These are phyloP conservation scores for Dromaius novaehollandiae DNA, from an alignment of 2,113 vertebrate species.

Conservation along the genomic window DNA sequence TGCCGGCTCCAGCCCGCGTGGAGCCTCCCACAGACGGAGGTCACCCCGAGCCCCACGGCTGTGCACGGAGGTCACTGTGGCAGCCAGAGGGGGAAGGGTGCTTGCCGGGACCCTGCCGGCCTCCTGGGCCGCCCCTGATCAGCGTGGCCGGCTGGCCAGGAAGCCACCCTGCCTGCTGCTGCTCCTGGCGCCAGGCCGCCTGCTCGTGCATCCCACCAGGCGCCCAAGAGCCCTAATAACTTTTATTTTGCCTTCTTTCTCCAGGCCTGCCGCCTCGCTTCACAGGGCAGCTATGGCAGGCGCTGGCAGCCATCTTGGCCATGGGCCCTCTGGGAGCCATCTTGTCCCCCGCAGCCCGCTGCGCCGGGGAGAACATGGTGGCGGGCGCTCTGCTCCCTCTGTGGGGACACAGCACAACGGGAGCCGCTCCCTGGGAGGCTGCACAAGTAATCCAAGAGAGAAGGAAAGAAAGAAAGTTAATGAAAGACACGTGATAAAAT, in stretches of 20 bases:
- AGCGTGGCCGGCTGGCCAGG: no score
- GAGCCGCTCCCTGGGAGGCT: background rate
- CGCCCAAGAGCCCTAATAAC: fast-evolving
- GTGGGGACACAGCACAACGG: background rate
- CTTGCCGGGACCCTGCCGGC: no score
- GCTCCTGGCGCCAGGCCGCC: no score
- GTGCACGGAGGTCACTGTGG: no score
- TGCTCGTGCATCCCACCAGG: no score
- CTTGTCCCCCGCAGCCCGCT: background rate
- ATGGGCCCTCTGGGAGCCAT: background rate
- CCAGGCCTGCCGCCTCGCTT: no score
- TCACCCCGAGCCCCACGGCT: no score
- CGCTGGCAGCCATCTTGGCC: fast-evolving
- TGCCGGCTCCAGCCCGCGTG: no score
- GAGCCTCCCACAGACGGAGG: no score
- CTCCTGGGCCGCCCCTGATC: no score
- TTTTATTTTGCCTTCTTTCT: background rate
- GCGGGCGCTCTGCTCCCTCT: background rate
- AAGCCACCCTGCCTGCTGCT: no score
- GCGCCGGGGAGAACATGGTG: background rate
- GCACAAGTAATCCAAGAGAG: background rate
- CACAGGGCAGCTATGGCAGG: fast-evolving
- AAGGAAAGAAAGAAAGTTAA: slow-evolving; percentile 1
- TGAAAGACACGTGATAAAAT: slow-evolving; percentile 38
- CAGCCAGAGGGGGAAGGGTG: no score